Evolutionary conservation across 2,888 invertebrate species (phyloP), one percentile per base, ranked within the genome.

Genomic region (Drosophila vallismaia): DNA sequence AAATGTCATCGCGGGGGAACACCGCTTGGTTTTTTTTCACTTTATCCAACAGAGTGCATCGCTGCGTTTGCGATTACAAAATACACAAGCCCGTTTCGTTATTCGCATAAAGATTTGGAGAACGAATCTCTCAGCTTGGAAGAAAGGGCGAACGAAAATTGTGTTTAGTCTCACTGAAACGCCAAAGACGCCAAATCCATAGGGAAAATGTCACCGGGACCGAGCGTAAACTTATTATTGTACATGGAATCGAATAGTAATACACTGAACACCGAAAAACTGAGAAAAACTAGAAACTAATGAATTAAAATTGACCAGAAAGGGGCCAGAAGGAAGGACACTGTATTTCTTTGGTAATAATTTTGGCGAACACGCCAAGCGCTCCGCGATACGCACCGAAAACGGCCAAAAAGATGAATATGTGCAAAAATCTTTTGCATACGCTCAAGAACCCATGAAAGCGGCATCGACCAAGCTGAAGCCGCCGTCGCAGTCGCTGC

Each of bases 381-480:
- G 59, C 86, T 83, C 77, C 52, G 88, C 89, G 90, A 90, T 89
- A 90, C 90, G 90, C 88, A 90, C 89, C 89, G 89, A 90, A 90
- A 90, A 90, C 89, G 89, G 89, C 89, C 89, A 90, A 90, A 90
- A 90, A 90, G 89, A 90, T 90, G 89, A 90, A 90, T 90, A 90
- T 90, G 90, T 89, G 89, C 90, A 90, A 90, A 90, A 90, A 90
- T 90, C 89, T 90, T 90, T 90, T 89, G 88, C 89, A 90, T 89
- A 87, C 90, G 90, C 89, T 90, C 90, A 90, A 90, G 89, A 90
- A 90, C 89, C 90, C 82, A 77, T 84, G 81, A 83, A 86, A 74
- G 51, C 78, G 64, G 51, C 75, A 66, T 64, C 75, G 48, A 69
- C 75, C 74, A 67, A 70, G 82, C 70, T 69, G 57, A 74, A 74